Evolutionary conservation across 1,140 invertebrate species (phyloP).

Genomic region (Dreissena polymorpha): DNA sequence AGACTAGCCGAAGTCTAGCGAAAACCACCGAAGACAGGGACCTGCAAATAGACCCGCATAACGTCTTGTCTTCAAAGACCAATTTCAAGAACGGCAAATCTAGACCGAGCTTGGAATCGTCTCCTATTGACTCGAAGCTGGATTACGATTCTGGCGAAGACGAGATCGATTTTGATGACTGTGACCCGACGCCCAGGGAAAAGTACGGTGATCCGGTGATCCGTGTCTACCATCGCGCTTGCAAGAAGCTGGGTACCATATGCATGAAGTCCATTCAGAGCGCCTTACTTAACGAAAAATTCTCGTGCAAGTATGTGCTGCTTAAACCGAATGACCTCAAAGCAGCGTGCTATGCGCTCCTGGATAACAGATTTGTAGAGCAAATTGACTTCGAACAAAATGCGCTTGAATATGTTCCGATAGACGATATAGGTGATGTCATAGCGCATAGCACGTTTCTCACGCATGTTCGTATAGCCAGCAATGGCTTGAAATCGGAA

Average conservation of each 20-base stretch:
- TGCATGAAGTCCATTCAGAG: conserved; percentile 1
- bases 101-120: too few species aligned
- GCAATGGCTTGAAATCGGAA: conserved; percentile 39
- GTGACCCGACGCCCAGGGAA: neutral
- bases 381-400: conserved; percentile 27
- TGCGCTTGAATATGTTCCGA: neutral
- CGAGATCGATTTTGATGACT: neutral
- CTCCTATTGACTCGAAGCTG: too few species aligned
- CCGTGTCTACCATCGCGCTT: conserved; percentile 4
- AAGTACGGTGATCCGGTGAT: neutral
- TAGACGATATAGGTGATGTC: conserved; percentile 1
- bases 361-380: neutral
- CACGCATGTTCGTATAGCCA: conserved; percentile 27
- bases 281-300: neutral
- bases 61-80: too few species aligned
- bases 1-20: too few species aligned
- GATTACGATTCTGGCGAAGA: conserved; percentile 14
- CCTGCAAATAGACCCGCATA: too few species aligned
- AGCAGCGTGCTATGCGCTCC: conserved; percentile 13
- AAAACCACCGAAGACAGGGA: too few species aligned
- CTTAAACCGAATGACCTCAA: conserved; percentile 8
- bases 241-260: conserved; percentile 10
- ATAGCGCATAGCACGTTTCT: conserved; percentile 7
- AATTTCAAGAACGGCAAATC: too few species aligned
- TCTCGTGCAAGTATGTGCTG: conserved; percentile 25